Percentiles rank a stretch among this genome's conserved stretches.
phyloP scores from a whole-genome alignment of 2,113 vertebrate species.

The Acrocephalus kingi region DNA sequence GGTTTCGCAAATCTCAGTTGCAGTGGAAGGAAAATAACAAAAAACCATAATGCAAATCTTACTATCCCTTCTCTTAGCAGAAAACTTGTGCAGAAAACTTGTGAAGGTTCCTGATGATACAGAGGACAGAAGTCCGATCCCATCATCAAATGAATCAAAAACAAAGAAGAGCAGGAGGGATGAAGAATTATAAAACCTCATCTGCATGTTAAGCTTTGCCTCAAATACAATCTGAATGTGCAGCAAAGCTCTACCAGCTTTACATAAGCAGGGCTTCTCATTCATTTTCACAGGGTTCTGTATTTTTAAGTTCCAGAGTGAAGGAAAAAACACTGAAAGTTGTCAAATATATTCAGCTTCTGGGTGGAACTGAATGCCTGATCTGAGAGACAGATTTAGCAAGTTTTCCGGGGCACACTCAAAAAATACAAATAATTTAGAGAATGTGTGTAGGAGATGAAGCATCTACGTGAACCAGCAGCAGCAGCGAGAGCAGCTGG shows the following conservation, averaged over 20 bases:
- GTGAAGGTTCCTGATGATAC: neutral
- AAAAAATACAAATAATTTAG: neutral
- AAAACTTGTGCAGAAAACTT: neutral
- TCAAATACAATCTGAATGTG: neutral
- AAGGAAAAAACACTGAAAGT: neutral
- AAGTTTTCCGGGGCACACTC: neutral
- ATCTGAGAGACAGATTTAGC: neutral
- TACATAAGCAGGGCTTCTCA: neutral
- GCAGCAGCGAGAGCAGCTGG: fast-evolving
- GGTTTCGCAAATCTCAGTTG: neutral
- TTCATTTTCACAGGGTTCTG: neutral
- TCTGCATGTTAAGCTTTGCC: neutral
- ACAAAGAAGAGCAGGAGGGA: neutral
- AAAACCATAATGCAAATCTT: neutral
- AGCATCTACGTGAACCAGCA: neutral
- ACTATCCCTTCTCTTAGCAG: neutral
- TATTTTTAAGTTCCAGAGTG: neutral
- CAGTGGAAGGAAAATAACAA: neutral
- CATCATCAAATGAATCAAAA: constrained; percentile 7
- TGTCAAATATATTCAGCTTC: neutral
- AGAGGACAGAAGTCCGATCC: neutral
- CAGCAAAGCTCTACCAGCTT: neutral
- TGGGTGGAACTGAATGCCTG: neutral
- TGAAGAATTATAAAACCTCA: neutral
- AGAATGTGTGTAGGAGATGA: neutral